A percentile compares a stretch with the other conserved stretches of the same genome.
phyloP scores from a whole-genome alignment of 2,888 invertebrate species.

The Herminia tarsipennalis region DNA sequence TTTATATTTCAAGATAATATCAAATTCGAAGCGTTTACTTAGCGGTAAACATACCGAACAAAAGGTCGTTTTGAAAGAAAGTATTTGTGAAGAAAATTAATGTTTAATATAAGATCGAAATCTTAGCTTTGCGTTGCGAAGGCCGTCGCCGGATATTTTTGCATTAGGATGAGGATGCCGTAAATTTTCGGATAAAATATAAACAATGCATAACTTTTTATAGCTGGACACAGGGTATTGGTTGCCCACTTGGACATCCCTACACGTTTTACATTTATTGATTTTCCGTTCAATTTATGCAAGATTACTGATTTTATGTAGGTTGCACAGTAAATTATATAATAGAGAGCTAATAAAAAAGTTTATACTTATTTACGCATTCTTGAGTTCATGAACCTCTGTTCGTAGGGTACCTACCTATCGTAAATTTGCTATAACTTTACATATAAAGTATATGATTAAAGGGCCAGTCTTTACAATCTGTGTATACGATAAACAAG shows the following conservation, averaged over 20 bases:
- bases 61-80: slow-evolving; percentile 47
- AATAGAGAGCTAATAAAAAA: not conserved
- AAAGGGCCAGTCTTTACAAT: too few species aligned
- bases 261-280: slow-evolving; percentile 4
- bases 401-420: too few species aligned
- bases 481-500: too few species aligned
- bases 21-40: slow-evolving; percentile 41
- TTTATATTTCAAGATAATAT: slow-evolving; percentile 51
- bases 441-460: too few species aligned
- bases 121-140: slow-evolving; percentile 44
- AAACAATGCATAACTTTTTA: slow-evolving; percentile 32
- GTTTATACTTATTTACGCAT: too few species aligned
- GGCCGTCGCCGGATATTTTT: slow-evolving; percentile 43
- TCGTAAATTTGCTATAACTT: too few species aligned
- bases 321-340: slow-evolving; percentile 1
- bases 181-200: slow-evolving; percentile 43
- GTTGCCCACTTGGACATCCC: slow-evolving; percentile 11
- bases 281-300: slow-evolving; percentile 2
- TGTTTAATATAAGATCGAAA: slow-evolving; percentile 55
- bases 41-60: slow-evolving; percentile 50
- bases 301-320: slow-evolving; percentile 2
- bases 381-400: too few species aligned
- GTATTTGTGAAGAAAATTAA: slow-evolving; percentile 57
- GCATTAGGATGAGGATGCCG: slow-evolving; percentile 42
- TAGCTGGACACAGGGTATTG: slow-evolving; percentile 11